Base-by-base conservation (phyloP, 2,113 vertebrate species). In the Eulemur rufifrons region DNA sequence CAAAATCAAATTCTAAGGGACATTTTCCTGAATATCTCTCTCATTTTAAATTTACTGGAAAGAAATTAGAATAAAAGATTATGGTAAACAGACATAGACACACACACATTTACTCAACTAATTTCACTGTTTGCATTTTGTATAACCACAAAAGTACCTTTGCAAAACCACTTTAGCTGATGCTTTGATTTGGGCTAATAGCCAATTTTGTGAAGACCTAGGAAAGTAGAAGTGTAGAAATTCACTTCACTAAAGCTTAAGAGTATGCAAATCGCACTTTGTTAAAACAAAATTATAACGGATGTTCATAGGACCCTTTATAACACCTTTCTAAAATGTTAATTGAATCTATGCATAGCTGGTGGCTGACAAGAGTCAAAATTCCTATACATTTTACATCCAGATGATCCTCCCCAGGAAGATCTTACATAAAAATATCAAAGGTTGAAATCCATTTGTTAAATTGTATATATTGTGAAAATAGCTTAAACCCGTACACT, bases 271-370 rank as follows among this genome's bases (percentile, higher is more conserved):
- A 83, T 76, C n/a, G 18, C 1, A 84, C 39, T 74, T 86, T 89
- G 6, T 87, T 74, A 83, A 89, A 14, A 78, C 17, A 86, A 89
- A 89, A 95, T 76, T 89, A 92, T 66, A 66, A 20, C 61, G 52
- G 15, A 86, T 64, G 21, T 3, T 94, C 73, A 82, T 42, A 0
- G 29, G 83, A 68, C 14, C 9, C 63, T 25, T 91, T 59, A 64
- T 86, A 76, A 89, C 32, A 84, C 34, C 52, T 81, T 91, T 86
- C 69, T 84, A 69, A 92, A 81, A 91, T 91, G 74, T 69, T 83
- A 86, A 89, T 85, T 74, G 37, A 69, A 66, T 94, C 6, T 80
- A 4, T 66, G 63, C 63, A 64, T 95, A 69, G 34, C 54, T 97
- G 29, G 54, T 80, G 56, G 37, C 42, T 92, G 63, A 86, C 78